phyloP scores from a whole-genome alignment of 1,140 invertebrate genomes.

The Oedothorax gibbosus region DNA sequence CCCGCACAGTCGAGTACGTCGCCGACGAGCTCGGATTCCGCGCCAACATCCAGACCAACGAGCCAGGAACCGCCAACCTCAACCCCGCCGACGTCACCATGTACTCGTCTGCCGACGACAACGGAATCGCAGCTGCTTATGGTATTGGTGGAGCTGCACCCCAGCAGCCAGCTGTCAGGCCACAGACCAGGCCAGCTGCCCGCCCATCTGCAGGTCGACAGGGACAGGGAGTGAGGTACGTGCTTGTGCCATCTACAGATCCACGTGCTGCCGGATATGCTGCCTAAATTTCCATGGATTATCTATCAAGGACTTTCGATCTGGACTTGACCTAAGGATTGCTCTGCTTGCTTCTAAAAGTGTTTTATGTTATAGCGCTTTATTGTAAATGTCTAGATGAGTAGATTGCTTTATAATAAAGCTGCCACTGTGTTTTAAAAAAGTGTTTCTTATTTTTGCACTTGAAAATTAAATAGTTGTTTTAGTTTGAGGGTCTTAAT shows the following conservation, averaged over 20 bases:
- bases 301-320: too few species aligned
- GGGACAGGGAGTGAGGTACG: constrained; percentile 18
- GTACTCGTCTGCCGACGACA: constrained; percentile 6
- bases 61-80: constrained; percentile 43
- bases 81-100: constrained; percentile 42
- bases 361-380: too few species aligned
- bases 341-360: too few species aligned
- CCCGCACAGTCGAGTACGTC: constrained; percentile 64
- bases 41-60: constrained; percentile 62
- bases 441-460: too few species aligned
- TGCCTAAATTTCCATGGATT: not conserved
- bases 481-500: too few species aligned
- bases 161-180: not conserved
- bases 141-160: not conserved
- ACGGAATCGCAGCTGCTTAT: not conserved
- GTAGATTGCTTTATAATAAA: too few species aligned
- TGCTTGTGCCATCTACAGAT: constrained; percentile 32
- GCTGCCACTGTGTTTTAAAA: too few species aligned
- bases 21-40: constrained; percentile 65
- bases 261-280: not conserved
- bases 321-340: too few species aligned
- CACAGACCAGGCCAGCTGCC: not conserved
- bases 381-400: too few species aligned
- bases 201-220: too few species aligned
- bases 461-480: too few species aligned